These are phyloP conservation scores for Dasysyrphus tricinctus DNA, from an alignment of 2,888 invertebrate species.

Conservation along the genomic window DNA sequence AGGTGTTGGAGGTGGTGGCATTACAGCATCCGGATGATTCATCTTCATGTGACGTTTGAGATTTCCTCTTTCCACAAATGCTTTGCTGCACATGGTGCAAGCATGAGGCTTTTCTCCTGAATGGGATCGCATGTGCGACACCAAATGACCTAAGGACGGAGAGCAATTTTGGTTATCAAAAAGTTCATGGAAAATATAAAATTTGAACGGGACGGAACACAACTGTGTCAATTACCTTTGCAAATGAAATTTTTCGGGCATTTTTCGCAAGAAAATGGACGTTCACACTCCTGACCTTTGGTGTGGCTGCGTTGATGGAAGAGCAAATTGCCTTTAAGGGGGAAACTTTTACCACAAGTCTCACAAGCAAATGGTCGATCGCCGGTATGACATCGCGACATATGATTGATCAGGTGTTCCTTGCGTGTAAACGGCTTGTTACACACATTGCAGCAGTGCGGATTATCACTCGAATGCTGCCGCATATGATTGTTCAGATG, in stretches of 20 bases:
- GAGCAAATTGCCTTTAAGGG: slow-evolving; percentile 91
- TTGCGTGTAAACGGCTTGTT: slow-evolving; percentile 93
- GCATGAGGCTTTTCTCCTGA: slow-evolving; percentile 86
- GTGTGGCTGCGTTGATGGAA: slow-evolving; percentile 95
- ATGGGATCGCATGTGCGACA: slow-evolving; percentile 92
- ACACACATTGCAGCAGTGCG: slow-evolving; percentile 93
- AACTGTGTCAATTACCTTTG: slow-evolving; percentile 86
- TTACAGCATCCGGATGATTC: slow-evolving; percentile 86
- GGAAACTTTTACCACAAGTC: slow-evolving; percentile 94
- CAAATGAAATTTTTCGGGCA: slow-evolving; percentile 95
- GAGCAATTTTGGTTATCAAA: slow-evolving; percentile 41
- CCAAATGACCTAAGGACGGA: slow-evolving; percentile 86
- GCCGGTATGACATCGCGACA: slow-evolving; percentile 88
- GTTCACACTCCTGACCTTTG: slow-evolving; percentile 87
- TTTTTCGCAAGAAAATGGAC: slow-evolving; percentile 91
- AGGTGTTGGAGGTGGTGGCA: slow-evolving; percentile 83
- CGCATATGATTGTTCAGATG: slow-evolving; percentile 93
- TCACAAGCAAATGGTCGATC: slow-evolving; percentile 93
- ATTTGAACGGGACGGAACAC: slow-evolving; percentile 20
- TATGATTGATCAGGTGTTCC: slow-evolving; percentile 93
- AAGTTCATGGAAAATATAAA: not conserved
- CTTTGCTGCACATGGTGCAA: slow-evolving; percentile 90
- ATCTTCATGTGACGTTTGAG: slow-evolving; percentile 90
- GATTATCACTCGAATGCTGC: slow-evolving; percentile 94
- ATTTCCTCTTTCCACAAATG: slow-evolving; percentile 92